phyloP scores from a whole-genome alignment of 1,140 invertebrate species.

The Caenorhabditis briggsae region DNA sequence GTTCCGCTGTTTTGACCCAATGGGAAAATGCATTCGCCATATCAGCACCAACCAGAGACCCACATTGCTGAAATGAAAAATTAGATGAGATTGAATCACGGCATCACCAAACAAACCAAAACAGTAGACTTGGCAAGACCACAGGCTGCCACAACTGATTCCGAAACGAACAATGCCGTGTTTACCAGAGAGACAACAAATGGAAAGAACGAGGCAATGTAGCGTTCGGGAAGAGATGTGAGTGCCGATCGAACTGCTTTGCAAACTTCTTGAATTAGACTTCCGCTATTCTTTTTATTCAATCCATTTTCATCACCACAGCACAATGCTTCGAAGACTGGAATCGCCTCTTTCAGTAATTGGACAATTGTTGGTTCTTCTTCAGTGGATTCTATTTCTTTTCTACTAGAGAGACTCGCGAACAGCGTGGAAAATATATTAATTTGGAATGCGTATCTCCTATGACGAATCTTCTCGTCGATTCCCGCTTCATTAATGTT shows the following conservation, averaged over 20 bases:
- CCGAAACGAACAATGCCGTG: neutral
- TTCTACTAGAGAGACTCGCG: neutral
- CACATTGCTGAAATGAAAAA: conserved; percentile 25
- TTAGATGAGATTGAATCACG: neutral
- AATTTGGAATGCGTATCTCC: conserved; percentile 20
- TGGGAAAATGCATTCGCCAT: conserved; percentile 17
- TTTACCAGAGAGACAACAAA: conserved; percentile 18
- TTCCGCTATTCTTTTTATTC: neutral
- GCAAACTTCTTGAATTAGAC: conserved; percentile 34
- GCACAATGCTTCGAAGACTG: conserved; percentile 22
- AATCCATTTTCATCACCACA: neutral
- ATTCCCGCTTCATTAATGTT: conserved; percentile 27
- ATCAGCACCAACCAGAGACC: conserved; percentile 9
- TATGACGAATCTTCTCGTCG: neutral
- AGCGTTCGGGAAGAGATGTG: conserved; percentile 7
- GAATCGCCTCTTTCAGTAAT: conserved; percentile 5
- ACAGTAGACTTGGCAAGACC: conserved; percentile 3
- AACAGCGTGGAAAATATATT: conserved; percentile 29
- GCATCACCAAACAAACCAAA: neutral
- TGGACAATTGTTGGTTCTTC: conserved; percentile 15
- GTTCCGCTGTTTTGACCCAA: neutral
- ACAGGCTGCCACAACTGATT: neutral
- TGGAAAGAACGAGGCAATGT: conserved; percentile 6
- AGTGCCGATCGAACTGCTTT: conserved; percentile 28
- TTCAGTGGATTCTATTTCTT: neutral